Evolutionary conservation across 2,888 invertebrate species (phyloP).

Genomic region (Hemithea aestivaria): DNA sequence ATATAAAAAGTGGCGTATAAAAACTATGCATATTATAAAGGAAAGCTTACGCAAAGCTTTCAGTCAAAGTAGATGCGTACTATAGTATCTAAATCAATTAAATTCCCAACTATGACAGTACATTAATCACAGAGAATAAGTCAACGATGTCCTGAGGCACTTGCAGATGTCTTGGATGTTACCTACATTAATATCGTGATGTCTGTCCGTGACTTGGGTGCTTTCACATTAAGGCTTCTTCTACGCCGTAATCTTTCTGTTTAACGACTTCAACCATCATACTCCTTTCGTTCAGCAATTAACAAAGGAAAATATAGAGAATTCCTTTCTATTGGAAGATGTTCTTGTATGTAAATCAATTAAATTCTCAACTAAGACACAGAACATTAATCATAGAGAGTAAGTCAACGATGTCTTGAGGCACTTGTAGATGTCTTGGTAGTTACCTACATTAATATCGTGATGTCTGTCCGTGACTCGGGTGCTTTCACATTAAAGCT

Average conservation of each 20-base stretch:
- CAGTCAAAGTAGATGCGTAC: too few relatives aligned
- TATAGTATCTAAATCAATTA: slow-evolving; percentile 22
- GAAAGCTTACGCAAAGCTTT: too few relatives aligned
- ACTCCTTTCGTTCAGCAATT: too few relatives aligned
- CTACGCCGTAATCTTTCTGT: too few relatives aligned
- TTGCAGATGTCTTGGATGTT: slow-evolving; percentile 43
- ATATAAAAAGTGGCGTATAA: too few relatives aligned
- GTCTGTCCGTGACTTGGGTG: slow-evolving; percentile 47
- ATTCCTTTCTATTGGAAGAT: too few relatives aligned
- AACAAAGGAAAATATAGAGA: too few relatives aligned
- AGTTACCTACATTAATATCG: slow-evolving; percentile 62
- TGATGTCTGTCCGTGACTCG: slow-evolving; percentile 51
- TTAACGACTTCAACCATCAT: too few relatives aligned
- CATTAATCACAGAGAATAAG: slow-evolving; percentile 27
- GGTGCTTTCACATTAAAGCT: slow-evolving; percentile 14
- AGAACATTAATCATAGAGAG: slow-evolving; percentile 26
- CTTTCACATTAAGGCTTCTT: slow-evolving; percentile 14
- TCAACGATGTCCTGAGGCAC: slow-evolving; percentile 26
- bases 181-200: slow-evolving; percentile 57
- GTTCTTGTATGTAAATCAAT: too few relatives aligned
- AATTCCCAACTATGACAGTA: slow-evolving; percentile 7
- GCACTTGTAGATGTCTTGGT: slow-evolving; percentile 37
- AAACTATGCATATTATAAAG: too few relatives aligned
- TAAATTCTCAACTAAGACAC: slow-evolving; percentile 5
- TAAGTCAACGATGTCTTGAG: slow-evolving; percentile 19